These are phyloP conservation scores for Cacatua alba DNA, from an alignment of 2,113 vertebrate species.

Conservation along the genomic window DNA sequence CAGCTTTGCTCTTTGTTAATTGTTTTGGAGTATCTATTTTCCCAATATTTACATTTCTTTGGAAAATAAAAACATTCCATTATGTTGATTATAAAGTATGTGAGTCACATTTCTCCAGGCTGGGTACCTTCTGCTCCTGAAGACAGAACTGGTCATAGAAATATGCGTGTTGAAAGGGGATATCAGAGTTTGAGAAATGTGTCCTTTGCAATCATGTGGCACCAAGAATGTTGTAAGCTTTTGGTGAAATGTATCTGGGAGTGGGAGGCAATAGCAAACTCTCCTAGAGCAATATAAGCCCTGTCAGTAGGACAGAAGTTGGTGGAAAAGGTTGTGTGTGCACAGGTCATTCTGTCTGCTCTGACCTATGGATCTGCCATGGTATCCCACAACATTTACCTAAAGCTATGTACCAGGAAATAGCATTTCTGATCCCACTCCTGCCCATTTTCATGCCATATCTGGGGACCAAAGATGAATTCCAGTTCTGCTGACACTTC, in stretches of 20 bases:
- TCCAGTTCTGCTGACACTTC: neutral
- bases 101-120: neutral
- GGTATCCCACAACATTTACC: neutral
- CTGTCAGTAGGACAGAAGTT: neutral
- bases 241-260: neutral
- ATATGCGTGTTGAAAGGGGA: neutral
- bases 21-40: neutral
- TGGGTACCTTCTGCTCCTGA: neutral
- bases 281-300: neutral
- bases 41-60: neutral
- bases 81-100: neutral
- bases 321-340: neutral
- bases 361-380: neutral
- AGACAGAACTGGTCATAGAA: neutral
- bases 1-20: neutral
- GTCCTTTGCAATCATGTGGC: neutral
- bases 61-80: neutral
- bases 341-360: neutral
- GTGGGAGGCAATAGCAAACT: neutral
- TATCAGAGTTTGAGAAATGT: neutral
- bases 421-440: neutral
- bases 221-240: neutral
- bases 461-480: neutral
- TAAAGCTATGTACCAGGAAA: neutral
- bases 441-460: neutral